Conservation (phyloP, 2,113 vertebrate genomes). For the Tyto alba region DNA sequence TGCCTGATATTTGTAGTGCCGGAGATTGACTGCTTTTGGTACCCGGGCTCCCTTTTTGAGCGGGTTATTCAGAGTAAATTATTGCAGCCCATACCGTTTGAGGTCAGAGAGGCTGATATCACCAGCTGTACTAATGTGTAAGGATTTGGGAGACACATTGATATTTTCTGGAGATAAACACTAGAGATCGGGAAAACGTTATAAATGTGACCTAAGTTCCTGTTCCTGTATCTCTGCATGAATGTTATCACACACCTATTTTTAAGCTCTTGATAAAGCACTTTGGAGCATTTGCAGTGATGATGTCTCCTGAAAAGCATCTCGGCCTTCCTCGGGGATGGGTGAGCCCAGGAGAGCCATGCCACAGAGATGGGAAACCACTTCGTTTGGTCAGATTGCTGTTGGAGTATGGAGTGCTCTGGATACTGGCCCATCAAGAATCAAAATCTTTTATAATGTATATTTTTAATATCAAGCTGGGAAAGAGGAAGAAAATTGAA, state of each 20-base stretch:
- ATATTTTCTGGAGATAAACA: background rate
- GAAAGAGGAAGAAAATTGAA: background rate
- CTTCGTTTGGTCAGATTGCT: background rate
- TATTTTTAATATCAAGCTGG: background rate
- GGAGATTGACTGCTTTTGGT: background rate
- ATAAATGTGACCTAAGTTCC: background rate
- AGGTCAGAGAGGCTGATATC: background rate
- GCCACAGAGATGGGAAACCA: fast-evolving
- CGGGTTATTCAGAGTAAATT: background rate
- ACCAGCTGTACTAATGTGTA: background rate
- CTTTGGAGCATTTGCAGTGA: background rate
- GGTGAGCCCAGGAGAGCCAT: background rate
- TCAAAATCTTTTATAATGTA: background rate
- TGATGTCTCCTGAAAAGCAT: background rate
- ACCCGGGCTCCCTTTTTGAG: background rate
- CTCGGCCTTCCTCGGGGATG: fast-evolving
- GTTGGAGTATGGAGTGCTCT: background rate
- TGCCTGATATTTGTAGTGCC: background rate
- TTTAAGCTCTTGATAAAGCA: background rate
- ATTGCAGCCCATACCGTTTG: background rate
- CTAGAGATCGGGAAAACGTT: background rate
- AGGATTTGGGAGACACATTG: background rate
- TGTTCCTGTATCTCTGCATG: background rate
- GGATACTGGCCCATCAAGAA: background rate
- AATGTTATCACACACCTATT: background rate